Conservation (phyloP, 2,888 invertebrate genomes). For the Watsonalla binaria region DNA sequence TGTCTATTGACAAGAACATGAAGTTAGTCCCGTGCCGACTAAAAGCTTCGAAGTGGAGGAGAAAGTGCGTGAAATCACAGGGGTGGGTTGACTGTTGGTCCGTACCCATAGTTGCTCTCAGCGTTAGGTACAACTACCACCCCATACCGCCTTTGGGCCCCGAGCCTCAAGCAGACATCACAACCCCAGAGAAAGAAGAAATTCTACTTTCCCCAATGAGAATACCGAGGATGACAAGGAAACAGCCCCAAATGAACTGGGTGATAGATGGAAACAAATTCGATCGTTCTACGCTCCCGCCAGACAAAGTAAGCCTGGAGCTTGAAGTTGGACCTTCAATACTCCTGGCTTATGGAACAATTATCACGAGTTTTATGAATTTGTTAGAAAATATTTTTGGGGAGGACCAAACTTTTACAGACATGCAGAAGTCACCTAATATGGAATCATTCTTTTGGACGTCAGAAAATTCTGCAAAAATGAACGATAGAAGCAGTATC, state of each 20-base stretch:
- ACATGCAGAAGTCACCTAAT: conserved; percentile 87
- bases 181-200: conserved; percentile 97
- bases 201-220: conserved; percentile 94
- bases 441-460: conserved; percentile 60
- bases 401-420: conserved; percentile 95
- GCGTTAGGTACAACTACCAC: conserved; percentile 94
- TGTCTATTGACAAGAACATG: conserved; percentile 92
- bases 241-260: conserved; percentile 84
- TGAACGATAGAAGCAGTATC: conserved; percentile 60
- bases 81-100: conserved; percentile 99
- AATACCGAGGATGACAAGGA: conserved; percentile 85
- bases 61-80: conserved; percentile 82
- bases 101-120: conserved; percentile 94
- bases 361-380: conserved; percentile 92
- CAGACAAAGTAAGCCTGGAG: conserved; percentile 95
- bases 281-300: conserved; percentile 89
- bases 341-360: conserved; percentile 93
- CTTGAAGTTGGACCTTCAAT: conserved; percentile 97
- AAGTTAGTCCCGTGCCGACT: conserved; percentile 85
- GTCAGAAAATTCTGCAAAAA: conserved; percentile 56
- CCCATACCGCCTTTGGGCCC: conserved; percentile 94
- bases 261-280: conserved; percentile 86
- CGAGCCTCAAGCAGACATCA: conserved; percentile 93
- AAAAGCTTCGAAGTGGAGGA: conserved; percentile 86
- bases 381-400: conserved; percentile 98